Conservation (phyloP, 2,797 vertebrate genomes). For the Chrysolophus pictus region DNA sequence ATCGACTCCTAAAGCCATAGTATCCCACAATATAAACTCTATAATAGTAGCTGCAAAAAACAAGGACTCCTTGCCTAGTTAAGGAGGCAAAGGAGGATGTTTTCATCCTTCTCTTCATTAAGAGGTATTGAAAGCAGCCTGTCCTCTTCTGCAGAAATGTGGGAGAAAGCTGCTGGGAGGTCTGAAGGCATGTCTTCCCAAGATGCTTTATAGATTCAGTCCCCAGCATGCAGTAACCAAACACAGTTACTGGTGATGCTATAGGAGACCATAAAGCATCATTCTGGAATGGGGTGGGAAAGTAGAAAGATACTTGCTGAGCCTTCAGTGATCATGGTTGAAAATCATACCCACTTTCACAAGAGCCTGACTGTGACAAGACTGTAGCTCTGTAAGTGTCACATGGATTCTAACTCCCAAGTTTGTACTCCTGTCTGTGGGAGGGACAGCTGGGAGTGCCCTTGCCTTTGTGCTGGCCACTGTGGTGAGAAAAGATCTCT, state of each 20-base stretch:
- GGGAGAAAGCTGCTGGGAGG: neutral
- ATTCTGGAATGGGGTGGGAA: neutral
- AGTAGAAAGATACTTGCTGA: neutral
- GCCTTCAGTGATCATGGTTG: neutral
- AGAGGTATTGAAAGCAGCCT: neutral
- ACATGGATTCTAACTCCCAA: neutral
- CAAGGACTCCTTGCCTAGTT: neutral
- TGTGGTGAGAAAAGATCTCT: neutral
- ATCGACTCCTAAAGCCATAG: neutral
- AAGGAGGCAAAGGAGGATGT: neutral
- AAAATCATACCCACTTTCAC: neutral
- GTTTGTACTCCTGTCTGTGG: neutral
- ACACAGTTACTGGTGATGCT: neutral
- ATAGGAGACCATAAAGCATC: neutral
- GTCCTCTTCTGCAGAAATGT: neutral
- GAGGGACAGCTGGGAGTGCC: neutral
- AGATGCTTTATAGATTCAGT: neutral
- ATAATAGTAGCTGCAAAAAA: neutral
- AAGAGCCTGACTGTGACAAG: neutral
- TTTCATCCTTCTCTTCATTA: neutral
- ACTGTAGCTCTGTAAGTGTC: neutral
- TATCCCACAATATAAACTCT: neutral
- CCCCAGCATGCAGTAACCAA: neutral
- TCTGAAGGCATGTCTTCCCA: neutral
- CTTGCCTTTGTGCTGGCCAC: neutral